phyloP scores from a whole-genome alignment of 2,113 vertebrate genomes.

The Ceratotherium simum region DNA sequence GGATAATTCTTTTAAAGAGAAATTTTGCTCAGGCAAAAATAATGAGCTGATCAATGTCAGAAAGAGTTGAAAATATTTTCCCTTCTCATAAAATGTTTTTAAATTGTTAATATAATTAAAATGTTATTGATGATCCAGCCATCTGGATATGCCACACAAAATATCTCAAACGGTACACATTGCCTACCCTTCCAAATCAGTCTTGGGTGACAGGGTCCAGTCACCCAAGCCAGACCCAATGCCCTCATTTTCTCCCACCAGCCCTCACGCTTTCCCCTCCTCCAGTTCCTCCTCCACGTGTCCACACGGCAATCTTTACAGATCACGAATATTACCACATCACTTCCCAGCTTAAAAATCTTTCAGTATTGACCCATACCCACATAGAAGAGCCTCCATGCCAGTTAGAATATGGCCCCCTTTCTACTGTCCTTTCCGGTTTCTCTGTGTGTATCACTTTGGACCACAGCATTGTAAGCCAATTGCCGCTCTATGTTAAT shows the following conservation, averaged over 20 bases:
- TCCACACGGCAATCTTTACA: neutral
- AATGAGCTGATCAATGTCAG: neutral
- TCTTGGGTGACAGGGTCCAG: neutral
- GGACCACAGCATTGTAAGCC: neutral
- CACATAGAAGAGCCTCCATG: neutral
- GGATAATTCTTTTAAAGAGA: slow-evolving; percentile 4
- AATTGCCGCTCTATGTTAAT: neutral
- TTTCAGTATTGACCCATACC: neutral
- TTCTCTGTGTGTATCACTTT: neutral
- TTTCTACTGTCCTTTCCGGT: neutral
- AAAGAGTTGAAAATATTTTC: slow-evolving; percentile 38
- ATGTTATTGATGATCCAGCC: neutral
- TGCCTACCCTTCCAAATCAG: neutral
- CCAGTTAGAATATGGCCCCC: neutral
- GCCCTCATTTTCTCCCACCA: neutral
- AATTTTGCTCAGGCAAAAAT: slow-evolving; percentile 40
- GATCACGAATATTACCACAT: neutral
- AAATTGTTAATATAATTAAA: slow-evolving; percentile 43
- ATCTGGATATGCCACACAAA: neutral
- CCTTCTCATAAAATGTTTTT: neutral
- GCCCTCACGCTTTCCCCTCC: neutral
- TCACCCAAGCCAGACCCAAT: neutral
- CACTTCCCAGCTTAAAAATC: neutral
- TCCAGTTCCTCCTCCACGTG: neutral
- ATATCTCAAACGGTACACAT: neutral